Percentiles rank a stretch among this genome's conserved stretches.
These are phyloP conservation scores for Sinocyclocheilus rhinocerous DNA, from an alignment of 2,113 vertebrate species.

Conservation along the genomic window DNA sequence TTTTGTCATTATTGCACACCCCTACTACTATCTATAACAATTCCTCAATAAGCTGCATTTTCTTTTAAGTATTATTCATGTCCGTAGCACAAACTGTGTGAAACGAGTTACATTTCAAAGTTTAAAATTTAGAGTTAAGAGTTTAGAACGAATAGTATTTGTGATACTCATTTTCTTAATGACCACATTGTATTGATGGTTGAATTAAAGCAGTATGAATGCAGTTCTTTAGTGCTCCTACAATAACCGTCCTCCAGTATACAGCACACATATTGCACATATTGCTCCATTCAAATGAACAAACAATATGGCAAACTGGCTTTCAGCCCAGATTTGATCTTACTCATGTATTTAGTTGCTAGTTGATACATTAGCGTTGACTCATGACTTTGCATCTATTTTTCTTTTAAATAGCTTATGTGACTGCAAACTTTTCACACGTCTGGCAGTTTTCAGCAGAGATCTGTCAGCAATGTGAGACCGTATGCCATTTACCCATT, in stretches of 20 bases:
- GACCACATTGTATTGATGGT: neutral
- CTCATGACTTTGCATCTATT: neutral
- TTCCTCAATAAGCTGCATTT: too few relatives aligned
- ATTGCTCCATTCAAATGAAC: neutral
- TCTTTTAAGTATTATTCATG: neutral
- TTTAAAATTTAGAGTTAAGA: neutral
- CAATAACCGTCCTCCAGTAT: neutral
- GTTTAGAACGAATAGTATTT: neutral
- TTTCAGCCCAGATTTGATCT: neutral
- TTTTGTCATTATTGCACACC: too few relatives aligned
- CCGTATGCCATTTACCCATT: neutral
- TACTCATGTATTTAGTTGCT: neutral
- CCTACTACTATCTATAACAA: too few relatives aligned
- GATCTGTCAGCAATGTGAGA: neutral
- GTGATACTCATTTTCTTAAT: neutral
- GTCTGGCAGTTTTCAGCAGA: neutral
- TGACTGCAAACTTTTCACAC: neutral
- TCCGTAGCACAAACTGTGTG: neutral
- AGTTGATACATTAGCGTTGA: neutral
- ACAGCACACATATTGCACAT: neutral
- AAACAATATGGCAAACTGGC: neutral
- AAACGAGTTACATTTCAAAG: neutral
- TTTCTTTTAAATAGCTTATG: neutral
- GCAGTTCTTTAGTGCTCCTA: neutral
- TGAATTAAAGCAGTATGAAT: neutral